These are phyloP conservation scores for Bombus superbus DNA, from an alignment of 1,140 invertebrate species.

Conservation along the genomic window DNA sequence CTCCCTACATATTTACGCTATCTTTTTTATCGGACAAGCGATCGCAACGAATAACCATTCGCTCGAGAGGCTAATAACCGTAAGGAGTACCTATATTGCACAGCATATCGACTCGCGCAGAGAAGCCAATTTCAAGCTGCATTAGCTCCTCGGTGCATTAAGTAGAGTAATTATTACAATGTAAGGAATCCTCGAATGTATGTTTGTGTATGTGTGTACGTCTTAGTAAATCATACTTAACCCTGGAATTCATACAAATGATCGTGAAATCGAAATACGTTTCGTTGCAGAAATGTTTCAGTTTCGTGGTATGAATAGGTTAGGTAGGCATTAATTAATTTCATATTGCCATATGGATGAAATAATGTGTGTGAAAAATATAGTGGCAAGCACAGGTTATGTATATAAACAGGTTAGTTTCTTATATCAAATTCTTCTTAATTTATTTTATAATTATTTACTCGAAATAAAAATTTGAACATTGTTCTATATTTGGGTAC, in stretches of 20 bases:
- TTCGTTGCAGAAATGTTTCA: neutral
- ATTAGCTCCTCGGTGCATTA: conserved; percentile 9
- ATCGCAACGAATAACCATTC: conserved; percentile 7
- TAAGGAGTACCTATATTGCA: conserved; percentile 46
- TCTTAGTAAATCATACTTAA: neutral
- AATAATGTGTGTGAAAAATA: no score
- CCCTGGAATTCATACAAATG: neutral
- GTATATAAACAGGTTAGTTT: no score
- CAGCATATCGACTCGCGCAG: conserved; percentile 4
- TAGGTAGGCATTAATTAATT: neutral
- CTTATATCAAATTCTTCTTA: no score
- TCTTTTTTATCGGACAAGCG: neutral
- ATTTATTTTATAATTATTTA: no score
- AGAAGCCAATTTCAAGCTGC: conserved; percentile 28
- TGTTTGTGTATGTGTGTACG: neutral
- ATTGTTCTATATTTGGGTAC: no score
- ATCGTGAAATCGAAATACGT: neutral
- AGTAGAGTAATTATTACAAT: conserved; percentile 36
- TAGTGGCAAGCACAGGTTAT: no score
- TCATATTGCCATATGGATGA: neutral
- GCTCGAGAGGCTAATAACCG: conserved; percentile 27
- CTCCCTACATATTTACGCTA: neutral
- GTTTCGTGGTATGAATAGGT: neutral
- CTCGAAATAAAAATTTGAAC: no score
- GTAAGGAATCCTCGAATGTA: neutral